Evolutionary conservation across 2,888 invertebrate genomes (phyloP).

Genomic region (Sarcophaga rosellei): DNA sequence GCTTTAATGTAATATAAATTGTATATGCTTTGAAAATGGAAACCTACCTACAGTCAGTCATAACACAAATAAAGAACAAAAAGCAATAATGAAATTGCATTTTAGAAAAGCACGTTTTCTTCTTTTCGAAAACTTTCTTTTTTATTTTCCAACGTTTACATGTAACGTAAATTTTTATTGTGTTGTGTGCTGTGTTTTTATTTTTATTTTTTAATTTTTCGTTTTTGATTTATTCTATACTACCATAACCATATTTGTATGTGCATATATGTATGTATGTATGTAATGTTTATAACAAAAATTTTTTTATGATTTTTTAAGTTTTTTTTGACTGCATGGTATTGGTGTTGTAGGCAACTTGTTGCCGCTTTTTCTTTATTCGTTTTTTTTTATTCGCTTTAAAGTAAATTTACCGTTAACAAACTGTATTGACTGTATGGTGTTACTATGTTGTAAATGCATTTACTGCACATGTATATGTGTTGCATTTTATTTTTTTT

Average conservation of each 20-base stretch:
- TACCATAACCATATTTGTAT: not conserved
- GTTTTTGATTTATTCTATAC: conserved; percentile 8
- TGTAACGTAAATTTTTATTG: conserved; percentile 35
- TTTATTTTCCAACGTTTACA: conserved; percentile 21
- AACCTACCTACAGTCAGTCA: not conserved
- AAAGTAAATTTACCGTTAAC: conserved; percentile 60
- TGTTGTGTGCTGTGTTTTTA: not conserved
- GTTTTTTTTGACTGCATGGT: conserved; percentile 29
- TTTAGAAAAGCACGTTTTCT: conserved; percentile 61
- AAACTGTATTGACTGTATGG: conserved; percentile 45
- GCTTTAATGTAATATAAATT: not conserved
- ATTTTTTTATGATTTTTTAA: not conserved
- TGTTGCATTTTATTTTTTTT: not conserved
- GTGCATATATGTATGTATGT: not conserved
- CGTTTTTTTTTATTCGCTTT: conserved; percentile 22
- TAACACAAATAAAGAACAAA: not conserved
- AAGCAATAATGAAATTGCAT: conserved; percentile 33
- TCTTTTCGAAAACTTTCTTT: conserved; percentile 59
- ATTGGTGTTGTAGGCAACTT: conserved; percentile 48
- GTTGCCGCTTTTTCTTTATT: conserved; percentile 40
- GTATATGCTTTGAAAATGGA: not conserved
- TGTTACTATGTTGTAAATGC: not conserved
- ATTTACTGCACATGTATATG: not conserved
- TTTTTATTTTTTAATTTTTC: not conserved
- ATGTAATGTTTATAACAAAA: not conserved